Evolutionary conservation across 2,888 invertebrate species (phyloP).

Genomic region (Galeruca laticollis): DNA sequence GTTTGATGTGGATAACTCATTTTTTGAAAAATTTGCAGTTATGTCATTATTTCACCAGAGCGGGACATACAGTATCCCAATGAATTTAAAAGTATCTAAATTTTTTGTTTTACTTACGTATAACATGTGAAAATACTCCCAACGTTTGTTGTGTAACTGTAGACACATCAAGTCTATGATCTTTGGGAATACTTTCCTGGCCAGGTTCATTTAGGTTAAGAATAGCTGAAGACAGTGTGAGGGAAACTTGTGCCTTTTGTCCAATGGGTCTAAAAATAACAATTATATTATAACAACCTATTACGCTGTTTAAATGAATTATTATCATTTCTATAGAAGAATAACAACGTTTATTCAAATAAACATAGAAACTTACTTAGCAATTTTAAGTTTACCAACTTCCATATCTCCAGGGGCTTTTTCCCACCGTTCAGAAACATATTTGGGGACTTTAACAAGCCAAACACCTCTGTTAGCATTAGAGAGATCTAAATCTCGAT

Average conservation of each 20-base stretch:
- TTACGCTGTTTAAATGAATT: too few relatives aligned
- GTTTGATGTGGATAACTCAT: too few relatives aligned
- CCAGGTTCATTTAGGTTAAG: slow-evolving; percentile 82
- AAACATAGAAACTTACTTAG: slow-evolving; percentile 71
- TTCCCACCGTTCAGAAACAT: slow-evolving; percentile 95
- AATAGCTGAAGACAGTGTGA: slow-evolving; percentile 85
- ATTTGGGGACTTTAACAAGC: slow-evolving; percentile 97
- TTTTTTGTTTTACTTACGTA: slow-evolving; percentile 71
- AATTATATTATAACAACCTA: too few relatives aligned
- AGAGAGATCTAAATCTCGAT: slow-evolving; percentile 87
- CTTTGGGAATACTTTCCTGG: slow-evolving; percentile 88
- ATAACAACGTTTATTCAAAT: slow-evolving; percentile 35
- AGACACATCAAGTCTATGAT: slow-evolving; percentile 91
- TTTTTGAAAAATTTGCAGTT: too few relatives aligned
- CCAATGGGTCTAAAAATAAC: slow-evolving; percentile 71
- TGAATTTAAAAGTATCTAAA: neutral
- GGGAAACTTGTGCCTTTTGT: slow-evolving; percentile 88
- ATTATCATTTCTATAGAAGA: neutral
- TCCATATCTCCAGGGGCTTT: slow-evolving; percentile 91
- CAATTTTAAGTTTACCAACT: slow-evolving; percentile 93
- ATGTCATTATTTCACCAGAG: too few relatives aligned
- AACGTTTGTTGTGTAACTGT: slow-evolving; percentile 92
- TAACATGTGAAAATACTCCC: slow-evolving; percentile 90
- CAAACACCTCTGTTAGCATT: slow-evolving; percentile 94
- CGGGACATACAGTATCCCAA: too few relatives aligned